These are phyloP conservation scores for Cheilosia vulpina DNA, from an alignment of 2,888 invertebrate species.

Conservation along the genomic window DNA sequence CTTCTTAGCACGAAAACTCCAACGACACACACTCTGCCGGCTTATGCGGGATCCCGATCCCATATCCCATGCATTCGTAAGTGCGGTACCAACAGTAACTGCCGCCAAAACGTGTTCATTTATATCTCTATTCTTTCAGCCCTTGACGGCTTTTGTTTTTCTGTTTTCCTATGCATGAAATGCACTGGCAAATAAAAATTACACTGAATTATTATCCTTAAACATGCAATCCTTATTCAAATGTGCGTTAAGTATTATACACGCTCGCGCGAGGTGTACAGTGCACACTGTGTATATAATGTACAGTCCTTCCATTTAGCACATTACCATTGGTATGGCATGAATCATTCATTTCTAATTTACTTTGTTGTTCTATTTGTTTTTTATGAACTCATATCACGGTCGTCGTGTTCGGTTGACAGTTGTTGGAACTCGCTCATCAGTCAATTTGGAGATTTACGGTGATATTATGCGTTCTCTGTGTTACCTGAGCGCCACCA, in stretches of 20 bases:
- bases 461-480: constrained; percentile 38
- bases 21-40: constrained; percentile 33
- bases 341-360: constrained; percentile 71
- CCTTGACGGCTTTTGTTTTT: constrained; percentile 8
- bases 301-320: not conserved
- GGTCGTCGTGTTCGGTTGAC: constrained; percentile 53
- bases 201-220: constrained; percentile 70
- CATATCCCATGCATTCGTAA: constrained; percentile 33
- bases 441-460: constrained; percentile 54
- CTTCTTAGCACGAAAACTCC: constrained; percentile 26
- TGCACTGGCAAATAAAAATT: constrained; percentile 69
- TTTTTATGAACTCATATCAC: constrained; percentile 68
- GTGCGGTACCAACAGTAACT: constrained; percentile 17
- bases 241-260: constrained; percentile 54
- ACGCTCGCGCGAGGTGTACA: constrained; percentile 15
- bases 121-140: constrained; percentile 43
- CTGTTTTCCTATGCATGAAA: constrained; percentile 48
- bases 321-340: constrained; percentile 60
- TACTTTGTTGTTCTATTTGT: constrained; percentile 55
- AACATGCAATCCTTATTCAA: constrained; percentile 69
- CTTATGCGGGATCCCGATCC: constrained; percentile 43
- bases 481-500: constrained; percentile 37
- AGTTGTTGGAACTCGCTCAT: constrained; percentile 52
- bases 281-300: constrained; percentile 3
- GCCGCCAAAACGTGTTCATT: constrained; percentile 45